phyloP scores from a whole-genome alignment of 2,797 vertebrate species.

The Phrynocephalus vlangalii region DNA sequence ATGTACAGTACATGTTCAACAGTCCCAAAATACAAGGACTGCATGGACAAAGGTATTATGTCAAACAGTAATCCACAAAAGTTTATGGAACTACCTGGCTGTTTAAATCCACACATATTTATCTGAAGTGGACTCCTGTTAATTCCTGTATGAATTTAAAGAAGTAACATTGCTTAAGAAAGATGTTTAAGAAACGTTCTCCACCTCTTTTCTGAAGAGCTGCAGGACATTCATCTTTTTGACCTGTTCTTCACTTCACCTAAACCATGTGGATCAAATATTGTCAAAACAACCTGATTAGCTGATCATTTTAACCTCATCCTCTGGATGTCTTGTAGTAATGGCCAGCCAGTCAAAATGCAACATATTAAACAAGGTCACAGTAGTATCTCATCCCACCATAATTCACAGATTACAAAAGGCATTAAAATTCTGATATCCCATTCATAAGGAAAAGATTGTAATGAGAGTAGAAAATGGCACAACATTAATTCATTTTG shows the following conservation, averaged over 20 bases:
- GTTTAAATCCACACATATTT: not conserved
- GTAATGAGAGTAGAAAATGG: constrained; percentile 84
- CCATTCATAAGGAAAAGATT: constrained; percentile 86
- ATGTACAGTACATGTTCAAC: no score
- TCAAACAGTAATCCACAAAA: not conserved
- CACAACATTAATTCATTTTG: constrained; percentile 86
- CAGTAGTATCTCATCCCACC: constrained; percentile 77
- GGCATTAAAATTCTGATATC: constrained; percentile 84
- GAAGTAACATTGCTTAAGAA: not conserved
- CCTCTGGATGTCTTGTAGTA: constrained; percentile 57
- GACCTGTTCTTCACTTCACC: constrained; percentile 56
- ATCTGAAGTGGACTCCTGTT: not conserved
- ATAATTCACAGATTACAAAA: constrained; percentile 84
- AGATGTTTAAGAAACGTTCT: not conserved
- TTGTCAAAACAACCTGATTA: constrained; percentile 66
- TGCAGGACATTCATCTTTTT: constrained; percentile 41
- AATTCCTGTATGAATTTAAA: constrained; percentile 23
- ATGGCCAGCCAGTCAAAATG: constrained; percentile 75
- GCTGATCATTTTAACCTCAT: constrained; percentile 69
- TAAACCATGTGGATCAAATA: constrained; percentile 49
- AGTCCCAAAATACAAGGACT: not conserved
- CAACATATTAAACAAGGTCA: constrained; percentile 83
- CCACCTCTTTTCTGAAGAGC: constrained; percentile 27
- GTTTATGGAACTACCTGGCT: not conserved
- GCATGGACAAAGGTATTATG: not conserved